Evolutionary conservation across 2,797 vertebrate species (phyloP).

Genomic region (Cetoscarus ocellatus): DNA sequence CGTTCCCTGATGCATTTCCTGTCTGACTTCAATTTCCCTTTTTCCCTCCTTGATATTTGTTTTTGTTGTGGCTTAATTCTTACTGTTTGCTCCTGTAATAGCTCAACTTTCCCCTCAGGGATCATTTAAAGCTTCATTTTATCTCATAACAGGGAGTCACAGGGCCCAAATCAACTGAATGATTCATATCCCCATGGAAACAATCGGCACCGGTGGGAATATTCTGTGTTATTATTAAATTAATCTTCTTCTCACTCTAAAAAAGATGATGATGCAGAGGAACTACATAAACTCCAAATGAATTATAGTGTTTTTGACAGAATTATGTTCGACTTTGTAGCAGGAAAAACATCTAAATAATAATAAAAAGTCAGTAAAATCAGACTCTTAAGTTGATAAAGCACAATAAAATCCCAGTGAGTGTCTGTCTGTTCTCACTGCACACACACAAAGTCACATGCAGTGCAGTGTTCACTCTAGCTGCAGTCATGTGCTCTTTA

Average conservation of each 20-base stretch:
- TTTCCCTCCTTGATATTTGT: conserved; percentile 35
- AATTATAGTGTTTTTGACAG: conserved; percentile 4
- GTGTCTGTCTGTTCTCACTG: conserved; percentile 15
- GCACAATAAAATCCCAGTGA: background rate
- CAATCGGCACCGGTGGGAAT: conserved; percentile 39
- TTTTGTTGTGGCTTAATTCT: conserved; percentile 46
- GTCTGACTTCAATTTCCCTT: conserved; percentile 4
- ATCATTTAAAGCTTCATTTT: conserved; percentile 57
- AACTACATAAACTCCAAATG: conserved; percentile 10
- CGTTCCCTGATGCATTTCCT: background rate
- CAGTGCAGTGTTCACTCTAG: conserved; percentile 23
- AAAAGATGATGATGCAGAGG: conserved; percentile 18
- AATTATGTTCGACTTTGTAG: background rate
- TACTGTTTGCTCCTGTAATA: conserved; percentile 50
- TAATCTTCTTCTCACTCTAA: conserved; percentile 43
- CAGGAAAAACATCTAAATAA: no score
- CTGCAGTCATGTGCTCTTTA: conserved; percentile 58
- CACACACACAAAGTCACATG: conserved; percentile 43
- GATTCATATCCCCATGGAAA: conserved; percentile 64
- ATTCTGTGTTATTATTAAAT: conserved; percentile 44
- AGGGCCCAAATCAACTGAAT: conserved; percentile 33
- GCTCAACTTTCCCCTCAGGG: conserved; percentile 46
- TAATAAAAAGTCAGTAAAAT: background rate
- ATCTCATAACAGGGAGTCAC: conserved; percentile 33
- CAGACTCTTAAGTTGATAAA: background rate